Evolutionary conservation across 2,888 invertebrate species (phyloP).

Genomic region (Cordilura impudica): DNA sequence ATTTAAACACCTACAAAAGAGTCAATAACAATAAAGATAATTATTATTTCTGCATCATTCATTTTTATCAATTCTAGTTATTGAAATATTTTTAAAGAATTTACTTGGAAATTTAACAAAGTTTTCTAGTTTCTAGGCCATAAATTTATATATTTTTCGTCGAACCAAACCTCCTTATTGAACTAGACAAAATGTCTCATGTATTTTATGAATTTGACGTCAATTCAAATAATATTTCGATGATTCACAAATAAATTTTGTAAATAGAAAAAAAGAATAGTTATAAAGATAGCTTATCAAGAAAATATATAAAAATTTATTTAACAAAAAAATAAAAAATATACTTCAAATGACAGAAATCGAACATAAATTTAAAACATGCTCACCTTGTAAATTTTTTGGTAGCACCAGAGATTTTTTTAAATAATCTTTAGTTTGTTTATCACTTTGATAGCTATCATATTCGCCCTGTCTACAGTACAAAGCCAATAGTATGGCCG

Average conservation of each 20-base stretch:
- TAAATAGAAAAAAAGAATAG: no score
- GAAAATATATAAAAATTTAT: neutral
- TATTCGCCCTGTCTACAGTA: slow-evolving; percentile 98
- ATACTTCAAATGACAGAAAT: neutral
- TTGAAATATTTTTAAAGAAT: no score
- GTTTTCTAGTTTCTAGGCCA: no score
- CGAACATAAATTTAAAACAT: neutral
- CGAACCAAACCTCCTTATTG: neutral
- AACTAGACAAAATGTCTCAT: slow-evolving; percentile 40
- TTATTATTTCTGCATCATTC: no score
- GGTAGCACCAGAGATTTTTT: slow-evolving; percentile 95
- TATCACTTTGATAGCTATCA: slow-evolving; percentile 89
- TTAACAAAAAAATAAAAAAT: neutral
- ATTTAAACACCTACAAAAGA: no score
- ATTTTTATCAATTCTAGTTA: no score
- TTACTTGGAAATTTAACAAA: no score
- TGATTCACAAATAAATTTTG: slow-evolving; percentile 29
- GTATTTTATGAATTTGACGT: slow-evolving; percentile 29
- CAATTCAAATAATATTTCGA: neutral
- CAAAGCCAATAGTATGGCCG: slow-evolving; percentile 93
- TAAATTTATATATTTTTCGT: no score
- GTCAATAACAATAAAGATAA: no score
- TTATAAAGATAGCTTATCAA: slow-evolving; percentile 15
- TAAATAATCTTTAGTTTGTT: slow-evolving; percentile 91
- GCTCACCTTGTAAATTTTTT: slow-evolving; percentile 83